Percentiles rank a stretch among this genome's conserved stretches.
Evolutionary conservation across 2,113 vertebrate genomes (phyloP).

Genomic region (Crotophaga sulcirostris): DNA sequence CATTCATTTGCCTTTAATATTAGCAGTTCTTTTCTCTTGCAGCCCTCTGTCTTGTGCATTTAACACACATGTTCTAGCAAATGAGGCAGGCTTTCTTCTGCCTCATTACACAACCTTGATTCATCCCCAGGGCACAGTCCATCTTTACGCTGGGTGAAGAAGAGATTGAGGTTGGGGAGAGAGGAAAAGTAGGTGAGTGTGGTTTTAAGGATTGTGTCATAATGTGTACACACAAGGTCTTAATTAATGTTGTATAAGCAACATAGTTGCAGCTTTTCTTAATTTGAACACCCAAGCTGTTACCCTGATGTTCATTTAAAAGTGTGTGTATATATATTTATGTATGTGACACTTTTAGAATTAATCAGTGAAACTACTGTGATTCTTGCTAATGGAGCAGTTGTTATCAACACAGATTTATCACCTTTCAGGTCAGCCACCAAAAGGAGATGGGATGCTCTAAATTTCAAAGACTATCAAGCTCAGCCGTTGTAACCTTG

Average conservation of each 20-base stretch:
- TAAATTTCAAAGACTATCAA: neutral
- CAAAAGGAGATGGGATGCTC: neutral
- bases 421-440: neutral
- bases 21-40: neutral
- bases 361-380: neutral
- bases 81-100: slow-evolving; percentile 53
- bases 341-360: neutral
- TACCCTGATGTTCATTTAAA: neutral
- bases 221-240: neutral
- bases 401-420: slow-evolving; percentile 30
- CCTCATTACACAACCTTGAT: slow-evolving; percentile 39
- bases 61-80: slow-evolving; percentile 35
- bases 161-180: neutral
- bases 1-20: neutral
- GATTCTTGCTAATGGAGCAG: neutral
- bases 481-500: neutral
- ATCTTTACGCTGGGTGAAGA: slow-evolving; percentile 4
- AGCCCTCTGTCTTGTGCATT: neutral
- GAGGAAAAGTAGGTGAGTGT: neutral
- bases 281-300: neutral
- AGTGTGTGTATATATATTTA: neutral
- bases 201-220: neutral
- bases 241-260: neutral
- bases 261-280: neutral
- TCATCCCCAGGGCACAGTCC: slow-evolving; percentile 24